These are phyloP conservation scores for Drosophila bocqueti DNA, from an alignment of 1,140 invertebrate genomes.

Conservation along the genomic window DNA sequence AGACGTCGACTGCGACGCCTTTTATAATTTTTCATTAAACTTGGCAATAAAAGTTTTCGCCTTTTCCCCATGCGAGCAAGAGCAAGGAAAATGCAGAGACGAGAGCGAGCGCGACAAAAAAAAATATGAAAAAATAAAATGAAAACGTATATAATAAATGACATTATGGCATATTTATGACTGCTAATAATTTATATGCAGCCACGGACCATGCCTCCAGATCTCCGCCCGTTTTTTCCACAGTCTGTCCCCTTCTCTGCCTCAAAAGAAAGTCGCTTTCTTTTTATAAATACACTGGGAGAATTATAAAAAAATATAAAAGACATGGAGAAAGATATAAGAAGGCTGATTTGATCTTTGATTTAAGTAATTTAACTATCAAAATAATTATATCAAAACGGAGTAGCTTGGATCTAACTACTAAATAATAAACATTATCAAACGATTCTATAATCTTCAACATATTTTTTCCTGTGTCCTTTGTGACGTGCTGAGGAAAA, in stretches of 20 bases:
- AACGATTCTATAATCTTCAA: background rate
- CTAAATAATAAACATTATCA: background rate
- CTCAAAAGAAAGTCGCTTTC: conserved; percentile 45
- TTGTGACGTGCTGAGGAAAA: conserved; percentile 31
- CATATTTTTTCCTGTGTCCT: background rate
- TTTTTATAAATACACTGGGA: conserved; percentile 15
- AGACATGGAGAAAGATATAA: background rate
- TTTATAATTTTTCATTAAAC: conserved; percentile 84
- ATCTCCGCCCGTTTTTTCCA: conserved; percentile 26
- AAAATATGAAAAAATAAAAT: conserved; percentile 48
- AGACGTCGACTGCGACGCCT: conserved; percentile 51
- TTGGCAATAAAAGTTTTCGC: conserved; percentile 81
- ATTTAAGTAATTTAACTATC: background rate
- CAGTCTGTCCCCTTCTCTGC: conserved; percentile 24
- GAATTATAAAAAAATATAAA: background rate
- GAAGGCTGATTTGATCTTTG: background rate
- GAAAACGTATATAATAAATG: conserved; percentile 82
- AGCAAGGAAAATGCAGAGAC: conserved; percentile 54
- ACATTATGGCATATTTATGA: conserved; percentile 83
- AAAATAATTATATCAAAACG: background rate
- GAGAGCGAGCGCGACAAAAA: conserved; percentile 29
- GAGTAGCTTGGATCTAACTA: background rate
- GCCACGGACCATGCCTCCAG: conserved; percentile 50
- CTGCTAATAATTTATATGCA: conserved; percentile 83
- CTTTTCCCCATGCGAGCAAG: conserved; percentile 66